Conservation (phyloP, 2,888 invertebrate genomes). For the Monochamus alternatus region DNA sequence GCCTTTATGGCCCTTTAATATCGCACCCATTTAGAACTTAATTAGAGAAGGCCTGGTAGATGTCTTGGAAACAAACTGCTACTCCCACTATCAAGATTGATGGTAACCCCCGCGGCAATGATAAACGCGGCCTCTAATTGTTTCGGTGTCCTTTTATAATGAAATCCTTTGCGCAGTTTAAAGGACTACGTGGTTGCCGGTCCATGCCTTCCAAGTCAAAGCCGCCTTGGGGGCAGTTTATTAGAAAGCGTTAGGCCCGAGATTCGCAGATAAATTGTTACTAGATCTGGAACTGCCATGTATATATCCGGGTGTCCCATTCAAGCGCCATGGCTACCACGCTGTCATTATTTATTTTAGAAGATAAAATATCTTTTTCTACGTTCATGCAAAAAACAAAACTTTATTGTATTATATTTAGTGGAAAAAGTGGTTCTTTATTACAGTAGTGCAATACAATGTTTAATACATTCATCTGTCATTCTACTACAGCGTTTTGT, state of each 20-base stretch:
- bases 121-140: slow-evolving; percentile 38
- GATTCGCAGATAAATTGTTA: too few relatives aligned
- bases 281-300: too few relatives aligned
- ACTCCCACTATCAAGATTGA: slow-evolving; percentile 35
- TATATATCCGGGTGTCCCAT: too few relatives aligned
- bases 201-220: background rate
- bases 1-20: slow-evolving; percentile 26
- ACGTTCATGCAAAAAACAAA: too few relatives aligned
- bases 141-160: slow-evolving; percentile 37
- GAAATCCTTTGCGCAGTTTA: slow-evolving; percentile 11
- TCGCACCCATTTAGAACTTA: slow-evolving; percentile 37
- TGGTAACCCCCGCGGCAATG: slow-evolving; percentile 31
- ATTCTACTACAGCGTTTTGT: too few relatives aligned
- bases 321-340: too few relatives aligned
- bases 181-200: background rate
- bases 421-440: too few relatives aligned
- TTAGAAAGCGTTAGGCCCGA: background rate
- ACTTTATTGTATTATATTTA: too few relatives aligned
- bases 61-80: slow-evolving; percentile 32
- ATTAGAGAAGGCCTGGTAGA: slow-evolving; percentile 36
- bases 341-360: too few relatives aligned
- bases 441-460: too few relatives aligned
- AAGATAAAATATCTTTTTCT: too few relatives aligned
- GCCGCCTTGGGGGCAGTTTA: background rate
- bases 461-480: too few relatives aligned